phyloP scores from a whole-genome alignment of 92 coral and sea anemone genomes.

The Porites evermanni region DNA sequence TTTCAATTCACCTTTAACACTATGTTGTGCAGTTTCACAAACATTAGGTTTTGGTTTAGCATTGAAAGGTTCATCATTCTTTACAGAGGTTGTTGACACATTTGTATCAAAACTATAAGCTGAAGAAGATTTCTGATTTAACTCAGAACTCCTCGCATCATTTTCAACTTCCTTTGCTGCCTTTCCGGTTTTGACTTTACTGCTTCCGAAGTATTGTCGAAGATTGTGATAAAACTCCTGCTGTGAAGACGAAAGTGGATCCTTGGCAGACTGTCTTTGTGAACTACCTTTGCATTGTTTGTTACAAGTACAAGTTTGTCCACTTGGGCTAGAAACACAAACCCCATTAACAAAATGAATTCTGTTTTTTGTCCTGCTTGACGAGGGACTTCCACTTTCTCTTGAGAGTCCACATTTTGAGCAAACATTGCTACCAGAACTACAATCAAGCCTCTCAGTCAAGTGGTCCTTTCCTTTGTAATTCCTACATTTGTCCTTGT shows the following conservation, averaged over 20 bases:
- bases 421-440: not conserved
- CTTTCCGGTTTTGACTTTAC: slow-evolving; percentile 51
- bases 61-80: not conserved
- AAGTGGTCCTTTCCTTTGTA: not conserved
- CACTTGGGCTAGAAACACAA: slow-evolving; percentile 31
- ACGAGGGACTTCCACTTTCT: not conserved
- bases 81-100: not conserved
- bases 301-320: slow-evolving; percentile 22
- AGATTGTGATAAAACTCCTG: slow-evolving; percentile 73
- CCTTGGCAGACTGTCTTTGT: not conserved
- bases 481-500: not conserved
- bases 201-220: slow-evolving; percentile 64
- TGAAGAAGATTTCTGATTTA: not conserved
- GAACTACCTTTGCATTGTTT: not conserved
- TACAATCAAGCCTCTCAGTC: not conserved
- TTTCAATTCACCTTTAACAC: not conserved
- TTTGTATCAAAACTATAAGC: not conserved
- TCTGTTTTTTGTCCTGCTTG: slow-evolving; percentile 17
- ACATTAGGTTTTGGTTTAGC: not conserved
- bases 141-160: not conserved
- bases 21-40: not conserved
- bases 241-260: slow-evolving; percentile 46
- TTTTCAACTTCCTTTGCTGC: not conserved
- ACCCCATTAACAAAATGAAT: slow-evolving; percentile 49
- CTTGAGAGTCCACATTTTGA: slow-evolving; percentile 18